phyloP scores from a whole-genome alignment of 2,888 invertebrate species.

The Pteria penguin region DNA sequence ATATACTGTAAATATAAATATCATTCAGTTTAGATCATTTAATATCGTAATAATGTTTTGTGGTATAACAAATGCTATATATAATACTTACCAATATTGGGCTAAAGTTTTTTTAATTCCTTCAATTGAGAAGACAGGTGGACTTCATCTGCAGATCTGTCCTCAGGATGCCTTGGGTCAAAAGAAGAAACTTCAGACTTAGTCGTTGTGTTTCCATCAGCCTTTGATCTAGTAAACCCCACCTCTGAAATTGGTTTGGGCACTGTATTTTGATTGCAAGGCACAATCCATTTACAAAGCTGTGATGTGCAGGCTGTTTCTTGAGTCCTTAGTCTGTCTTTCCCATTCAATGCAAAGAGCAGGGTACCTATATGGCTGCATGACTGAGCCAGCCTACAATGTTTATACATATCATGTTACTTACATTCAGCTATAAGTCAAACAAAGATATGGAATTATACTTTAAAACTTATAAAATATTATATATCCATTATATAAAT shows the following conservation, averaged over 20 bases:
- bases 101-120: conserved; percentile 16
- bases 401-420: too few species aligned
- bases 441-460: background rate
- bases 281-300: background rate
- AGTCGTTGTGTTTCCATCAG: background rate
- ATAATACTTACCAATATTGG: conserved; percentile 19
- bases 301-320: background rate
- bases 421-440: too few species aligned
- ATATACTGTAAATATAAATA: too few species aligned
- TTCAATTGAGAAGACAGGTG: too few species aligned
- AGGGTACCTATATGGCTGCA: conserved; percentile 16
- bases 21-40: too few species aligned
- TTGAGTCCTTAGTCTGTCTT: background rate
- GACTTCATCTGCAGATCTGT: conserved; percentile 2
- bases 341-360: conserved; percentile 6
- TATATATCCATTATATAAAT: too few species aligned
- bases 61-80: too few species aligned
- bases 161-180: conserved; percentile 14
- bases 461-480: too few species aligned
- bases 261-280: background rate
- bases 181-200: too few species aligned
- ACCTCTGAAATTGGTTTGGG: background rate
- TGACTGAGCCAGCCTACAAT: too few species aligned
- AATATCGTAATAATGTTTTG: too few species aligned
- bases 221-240: background rate